Percentiles rank a stretch among this genome's conserved stretches.
These are phyloP conservation scores for Lates japonicus DNA, from an alignment of 2,797 vertebrate genomes.

Conservation along the genomic window DNA sequence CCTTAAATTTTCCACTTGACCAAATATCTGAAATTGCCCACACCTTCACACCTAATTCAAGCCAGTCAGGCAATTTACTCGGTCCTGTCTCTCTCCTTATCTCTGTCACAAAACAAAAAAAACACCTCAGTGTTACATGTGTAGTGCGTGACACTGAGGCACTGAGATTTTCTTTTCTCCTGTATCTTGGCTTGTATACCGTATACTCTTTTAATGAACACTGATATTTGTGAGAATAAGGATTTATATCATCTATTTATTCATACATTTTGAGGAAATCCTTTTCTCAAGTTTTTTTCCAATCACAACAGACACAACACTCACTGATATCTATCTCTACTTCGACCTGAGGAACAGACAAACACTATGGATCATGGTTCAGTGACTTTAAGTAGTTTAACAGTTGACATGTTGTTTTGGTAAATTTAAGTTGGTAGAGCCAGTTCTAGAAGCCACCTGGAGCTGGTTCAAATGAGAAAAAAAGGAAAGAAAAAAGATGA, in stretches of 20 bases:
- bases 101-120: slow-evolving; percentile 24
- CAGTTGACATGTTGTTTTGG: too few species aligned
- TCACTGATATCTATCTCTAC: slow-evolving; percentile 12
- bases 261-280: neutral
- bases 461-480: neutral
- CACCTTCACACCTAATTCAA: slow-evolving; percentile 48
- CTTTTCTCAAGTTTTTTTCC: neutral
- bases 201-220: neutral
- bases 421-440: too few species aligned
- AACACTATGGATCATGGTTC: slow-evolving; percentile 32
- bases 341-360: slow-evolving; percentile 18
- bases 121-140: neutral
- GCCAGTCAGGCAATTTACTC: slow-evolving; percentile 46
- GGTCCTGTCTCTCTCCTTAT: neutral
- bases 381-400: slow-evolving; percentile 31
- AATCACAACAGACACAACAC: neutral
- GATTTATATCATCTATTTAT: neutral
- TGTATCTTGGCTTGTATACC: neutral
- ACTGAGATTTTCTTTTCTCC: neutral
- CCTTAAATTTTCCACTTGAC: slow-evolving; percentile 61
- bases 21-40: slow-evolving; percentile 65
- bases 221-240: neutral
- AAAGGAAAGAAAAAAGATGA: neutral
- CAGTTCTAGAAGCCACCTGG: neutral
- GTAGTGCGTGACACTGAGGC: slow-evolving; percentile 7